A percentile compares a stretch with the other conserved stretches of the same genome.
Evolutionary conservation across 2,797 vertebrate species (phyloP).

Genomic region (Ctenosaura bakeri): DNA sequence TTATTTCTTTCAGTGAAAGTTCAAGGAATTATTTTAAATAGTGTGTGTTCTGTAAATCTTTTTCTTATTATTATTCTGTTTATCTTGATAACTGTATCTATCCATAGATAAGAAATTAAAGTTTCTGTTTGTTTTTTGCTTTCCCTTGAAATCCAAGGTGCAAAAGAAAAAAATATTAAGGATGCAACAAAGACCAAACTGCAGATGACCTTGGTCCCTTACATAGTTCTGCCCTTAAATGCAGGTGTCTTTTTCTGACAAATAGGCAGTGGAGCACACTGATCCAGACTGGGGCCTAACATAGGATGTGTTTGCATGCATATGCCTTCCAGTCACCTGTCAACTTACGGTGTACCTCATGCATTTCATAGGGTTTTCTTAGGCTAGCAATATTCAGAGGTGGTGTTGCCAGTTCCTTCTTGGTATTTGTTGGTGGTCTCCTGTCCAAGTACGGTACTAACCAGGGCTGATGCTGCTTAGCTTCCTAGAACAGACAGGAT

Average conservation of each 20-base stretch:
- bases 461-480: too few relatives aligned
- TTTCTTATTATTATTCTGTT: neutral
- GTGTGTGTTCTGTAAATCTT: neutral
- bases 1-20: neutral
- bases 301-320: neutral
- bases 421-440: too few relatives aligned
- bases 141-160: neutral
- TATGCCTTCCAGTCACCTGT: neutral
- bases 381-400: too few relatives aligned
- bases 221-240: neutral
- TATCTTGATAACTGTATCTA: neutral
- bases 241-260: neutral
- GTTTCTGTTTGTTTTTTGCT: neutral
- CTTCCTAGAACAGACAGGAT: too few relatives aligned
- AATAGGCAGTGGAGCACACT: neutral
- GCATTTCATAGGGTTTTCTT: too few relatives aligned
- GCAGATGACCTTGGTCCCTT: neutral
- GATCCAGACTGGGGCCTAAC: neutral
- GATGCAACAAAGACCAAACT: neutral
- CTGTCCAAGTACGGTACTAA: too few relatives aligned
- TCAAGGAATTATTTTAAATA: neutral
- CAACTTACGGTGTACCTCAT: too few relatives aligned
- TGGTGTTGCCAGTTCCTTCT: too few relatives aligned
- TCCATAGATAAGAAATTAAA: neutral
- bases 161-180: neutral